Percentiles rank a stretch among this genome's conserved stretches.
Evolutionary conservation across 2,113 vertebrate species (phyloP).

Genomic region (Procavia capensis): DNA sequence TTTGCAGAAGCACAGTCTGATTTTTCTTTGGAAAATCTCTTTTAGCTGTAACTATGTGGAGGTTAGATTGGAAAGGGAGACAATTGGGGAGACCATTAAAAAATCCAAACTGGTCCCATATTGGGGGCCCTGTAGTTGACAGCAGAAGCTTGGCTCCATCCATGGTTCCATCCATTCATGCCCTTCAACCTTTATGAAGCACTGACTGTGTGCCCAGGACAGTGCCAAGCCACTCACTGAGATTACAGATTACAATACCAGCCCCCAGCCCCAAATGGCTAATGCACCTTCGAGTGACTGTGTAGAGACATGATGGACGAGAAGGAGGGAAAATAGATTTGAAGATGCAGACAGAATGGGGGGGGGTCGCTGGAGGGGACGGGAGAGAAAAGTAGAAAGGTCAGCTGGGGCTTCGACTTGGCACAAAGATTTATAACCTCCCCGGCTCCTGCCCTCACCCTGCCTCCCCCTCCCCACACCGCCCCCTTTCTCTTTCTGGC

Average conservation of each 20-base stretch:
- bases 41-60: neutral
- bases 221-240: neutral
- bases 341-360: conserved; percentile 43
- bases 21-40: too few species aligned
- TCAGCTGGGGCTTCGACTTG: conserved; percentile 76
- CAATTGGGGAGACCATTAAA: neutral
- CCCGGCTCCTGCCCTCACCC: conserved; percentile 63
- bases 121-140: neutral
- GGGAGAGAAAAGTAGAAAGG: conserved; percentile 81
- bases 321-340: conserved; percentile 43
- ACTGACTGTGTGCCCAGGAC: neutral
- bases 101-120: neutral
- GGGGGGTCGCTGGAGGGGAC: neutral
- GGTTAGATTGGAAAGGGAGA: neutral
- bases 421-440: conserved; percentile 85
- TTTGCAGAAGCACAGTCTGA: neutral
- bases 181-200: too few species aligned
- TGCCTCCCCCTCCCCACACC: neutral
- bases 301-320: conserved; percentile 46
- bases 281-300: neutral
- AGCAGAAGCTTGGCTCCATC: neutral
- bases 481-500: conserved; percentile 83
- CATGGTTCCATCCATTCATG: accelerated
- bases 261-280: neutral
- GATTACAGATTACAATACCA: neutral